Evolutionary conservation across 2,888 invertebrate species (phyloP), one percentile per base, ranked within the genome.

Genomic region (Amiota communis): DNA sequence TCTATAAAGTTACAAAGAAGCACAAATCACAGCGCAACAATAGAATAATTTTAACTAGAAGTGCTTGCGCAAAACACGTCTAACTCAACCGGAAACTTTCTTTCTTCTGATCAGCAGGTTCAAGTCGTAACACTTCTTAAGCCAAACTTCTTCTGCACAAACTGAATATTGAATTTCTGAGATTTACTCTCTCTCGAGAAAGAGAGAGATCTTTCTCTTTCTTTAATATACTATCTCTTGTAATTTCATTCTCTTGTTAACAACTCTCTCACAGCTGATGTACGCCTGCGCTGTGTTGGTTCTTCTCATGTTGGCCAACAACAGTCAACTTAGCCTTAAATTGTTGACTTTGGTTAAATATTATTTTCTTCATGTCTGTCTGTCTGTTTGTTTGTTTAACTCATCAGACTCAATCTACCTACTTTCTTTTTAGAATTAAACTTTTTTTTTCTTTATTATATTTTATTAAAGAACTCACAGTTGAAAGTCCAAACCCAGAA

Each of bases 21-120:
- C 36, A 36, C 36, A 36, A 36, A 36, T 36, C 49, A 15, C 48
- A 51, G 51, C 15, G 51, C 15, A 13, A 13, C 71, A 49, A 71
- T 76, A 75, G 73, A 63, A 64, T 77, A 75, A n/a, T n/a, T 76
- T 78, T 76, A 74, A 74, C 69, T 53, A 64, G 17, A 73, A 72
- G 47, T 74, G 75, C 61, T 77, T 70, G 23, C 46, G 67, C 72
- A 72, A 70, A 72, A 72, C 79, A 84, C 89, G 85, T 87, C 88
- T 83, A 82, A 82, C 85, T 80, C 81, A 80, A 81, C 78, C 84
- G 87, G 86, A 85, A 87, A 88, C 87, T 88, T 89, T 88, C 88
- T 88, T 86, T 86, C 86, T 87, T 88, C 87, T 89, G 88, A 78
- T 81, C 75, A 76, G 74, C 78, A 72, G 72, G 74, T 81, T 79